Evolutionary conservation across 2,888 invertebrate genomes (phyloP).

Genomic region (Brachylomia viminalis): DNA sequence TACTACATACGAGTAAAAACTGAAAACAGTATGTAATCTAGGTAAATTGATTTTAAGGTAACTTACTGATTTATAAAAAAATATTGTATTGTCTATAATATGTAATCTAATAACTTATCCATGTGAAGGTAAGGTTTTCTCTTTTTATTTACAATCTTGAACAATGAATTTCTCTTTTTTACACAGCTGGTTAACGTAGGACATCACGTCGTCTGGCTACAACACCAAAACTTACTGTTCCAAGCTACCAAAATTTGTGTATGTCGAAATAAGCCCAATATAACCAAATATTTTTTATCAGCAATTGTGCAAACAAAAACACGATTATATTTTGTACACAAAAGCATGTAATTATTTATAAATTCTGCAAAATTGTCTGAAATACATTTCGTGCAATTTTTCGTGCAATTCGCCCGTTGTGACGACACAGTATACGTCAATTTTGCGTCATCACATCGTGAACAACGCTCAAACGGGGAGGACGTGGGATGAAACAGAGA

Average conservation of each 20-base stretch:
- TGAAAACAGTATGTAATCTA: too few species aligned
- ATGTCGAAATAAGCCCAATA: neutral
- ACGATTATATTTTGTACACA: neutral
- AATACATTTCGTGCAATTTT: conserved; percentile 75
- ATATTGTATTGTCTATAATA: neutral
- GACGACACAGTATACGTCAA: conserved; percentile 84
- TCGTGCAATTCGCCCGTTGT: conserved; percentile 73
- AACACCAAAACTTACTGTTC: conserved; percentile 26
- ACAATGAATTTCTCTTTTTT: conserved; percentile 5
- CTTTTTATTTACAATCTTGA: neutral
- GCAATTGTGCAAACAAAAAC: conserved; percentile 57
- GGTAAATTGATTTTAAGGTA: neutral
- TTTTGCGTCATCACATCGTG: conserved; percentile 88
- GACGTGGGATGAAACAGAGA: conserved; percentile 84
- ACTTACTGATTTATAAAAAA: neutral
- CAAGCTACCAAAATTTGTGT: too few species aligned
- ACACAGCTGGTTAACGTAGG: conserved; percentile 34
- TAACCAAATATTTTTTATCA: neutral
- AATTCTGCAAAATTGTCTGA: conserved; percentile 40
- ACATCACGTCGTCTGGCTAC: conserved; percentile 34
- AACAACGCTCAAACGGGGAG: conserved; percentile 86
- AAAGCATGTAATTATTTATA: neutral
- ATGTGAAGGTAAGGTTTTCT: neutral
- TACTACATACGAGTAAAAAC: neutral
- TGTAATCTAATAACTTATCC: neutral